These are phyloP conservation scores for Hyles lineata DNA, from an alignment of 2,888 invertebrate genomes.

Conservation along the genomic window DNA sequence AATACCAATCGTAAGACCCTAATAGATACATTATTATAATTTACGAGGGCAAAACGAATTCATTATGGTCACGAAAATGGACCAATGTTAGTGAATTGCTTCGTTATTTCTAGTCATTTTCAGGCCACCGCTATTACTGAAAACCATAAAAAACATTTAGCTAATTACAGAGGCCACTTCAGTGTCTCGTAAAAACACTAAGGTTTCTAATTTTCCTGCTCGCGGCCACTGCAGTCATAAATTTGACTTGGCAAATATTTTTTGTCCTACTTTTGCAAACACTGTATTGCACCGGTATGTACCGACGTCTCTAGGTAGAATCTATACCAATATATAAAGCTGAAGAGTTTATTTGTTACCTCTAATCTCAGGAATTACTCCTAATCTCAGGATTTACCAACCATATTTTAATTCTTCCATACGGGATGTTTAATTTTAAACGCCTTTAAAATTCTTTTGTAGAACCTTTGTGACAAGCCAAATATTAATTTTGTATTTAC, in stretches of 20 bases:
- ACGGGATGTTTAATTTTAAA: too few species aligned
- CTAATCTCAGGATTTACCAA: too few species aligned
- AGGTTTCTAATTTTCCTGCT: not conserved
- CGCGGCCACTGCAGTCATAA: not conserved
- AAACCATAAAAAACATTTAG: slow-evolving; percentile 13
- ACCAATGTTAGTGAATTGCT: not conserved
- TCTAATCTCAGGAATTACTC: too few species aligned
- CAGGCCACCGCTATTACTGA: not conserved
- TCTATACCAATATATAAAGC: too few species aligned
- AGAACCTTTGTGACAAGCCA: too few species aligned
- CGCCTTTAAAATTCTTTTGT: too few species aligned
- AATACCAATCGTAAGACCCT: not conserved
- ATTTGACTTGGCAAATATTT: not conserved
- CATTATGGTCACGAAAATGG: slow-evolving; percentile 12
- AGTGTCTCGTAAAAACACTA: not conserved
- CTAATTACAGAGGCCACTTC: not conserved
- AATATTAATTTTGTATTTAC: too few species aligned
- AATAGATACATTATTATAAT: slow-evolving; percentile 15
- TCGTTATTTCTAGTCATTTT: slow-evolving; percentile 14
- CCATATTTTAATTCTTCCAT: too few species aligned
- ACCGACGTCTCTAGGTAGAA: too few species aligned
- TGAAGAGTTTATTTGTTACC: too few species aligned
- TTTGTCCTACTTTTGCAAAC: too few species aligned
- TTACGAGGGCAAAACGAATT: not conserved
- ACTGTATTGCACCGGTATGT: too few species aligned